phyloP scores from a whole-genome alignment of 2,888 invertebrate genomes.

The Ethmia dodecea region DNA sequence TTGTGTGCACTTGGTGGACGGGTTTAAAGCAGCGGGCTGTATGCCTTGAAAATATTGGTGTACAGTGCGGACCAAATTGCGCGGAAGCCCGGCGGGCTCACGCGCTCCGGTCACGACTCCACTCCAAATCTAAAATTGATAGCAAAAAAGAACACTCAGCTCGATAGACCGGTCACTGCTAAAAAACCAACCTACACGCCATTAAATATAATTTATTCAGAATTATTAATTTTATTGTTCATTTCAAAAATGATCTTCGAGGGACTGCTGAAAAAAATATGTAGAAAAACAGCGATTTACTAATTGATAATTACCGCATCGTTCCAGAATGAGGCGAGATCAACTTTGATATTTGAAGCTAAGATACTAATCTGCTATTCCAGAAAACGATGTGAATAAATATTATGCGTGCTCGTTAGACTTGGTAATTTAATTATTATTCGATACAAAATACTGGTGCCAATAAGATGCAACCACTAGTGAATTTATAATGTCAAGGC shows the following conservation, averaged over 20 bases:
- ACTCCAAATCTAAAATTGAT: conserved; percentile 69
- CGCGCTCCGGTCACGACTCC: conserved; percentile 60
- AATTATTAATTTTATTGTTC: conserved; percentile 50
- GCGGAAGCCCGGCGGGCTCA: conserved; percentile 52
- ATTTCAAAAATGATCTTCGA: conserved; percentile 35
- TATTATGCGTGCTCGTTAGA: too few species aligned
- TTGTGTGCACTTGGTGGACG: conserved; percentile 3
- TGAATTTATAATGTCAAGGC: too few species aligned
- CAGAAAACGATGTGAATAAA: background rate
- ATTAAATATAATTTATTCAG: conserved; percentile 65
- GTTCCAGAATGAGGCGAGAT: too few species aligned
- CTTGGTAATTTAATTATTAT: too few species aligned
- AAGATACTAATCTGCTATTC: conserved; percentile 7
- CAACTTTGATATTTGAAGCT: too few species aligned
- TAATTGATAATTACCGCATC: conserved; percentile 40
- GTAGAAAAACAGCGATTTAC: conserved; percentile 26
- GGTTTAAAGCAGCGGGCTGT: conserved; percentile 1
- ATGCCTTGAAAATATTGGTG: conserved; percentile 17
- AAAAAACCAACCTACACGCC: conserved; percentile 51
- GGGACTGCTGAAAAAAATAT: conserved; percentile 29
- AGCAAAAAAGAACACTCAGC: conserved; percentile 47
- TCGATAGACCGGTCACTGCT: conserved; percentile 30
- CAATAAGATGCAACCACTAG: too few species aligned
- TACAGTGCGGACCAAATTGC: conserved; percentile 32
- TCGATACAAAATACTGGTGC: too few species aligned